Evolutionary conservation across 2,888 invertebrate genomes (phyloP).

Genomic region (Aphidius colemani): DNA sequence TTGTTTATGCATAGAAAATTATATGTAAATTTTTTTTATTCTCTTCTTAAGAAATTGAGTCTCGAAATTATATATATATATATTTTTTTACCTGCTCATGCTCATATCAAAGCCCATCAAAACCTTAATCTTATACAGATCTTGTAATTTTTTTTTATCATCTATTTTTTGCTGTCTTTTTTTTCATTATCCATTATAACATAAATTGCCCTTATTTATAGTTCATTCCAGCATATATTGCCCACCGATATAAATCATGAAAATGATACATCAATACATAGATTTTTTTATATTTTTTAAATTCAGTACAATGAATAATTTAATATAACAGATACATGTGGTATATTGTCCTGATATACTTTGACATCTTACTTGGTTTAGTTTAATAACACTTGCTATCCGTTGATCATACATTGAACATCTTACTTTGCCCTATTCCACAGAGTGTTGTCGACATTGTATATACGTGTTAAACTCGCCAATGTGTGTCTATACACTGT

Average conservation of each 20-base stretch:
- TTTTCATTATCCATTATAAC: not conserved
- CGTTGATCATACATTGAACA: slow-evolving; percentile 27
- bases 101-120: too few species aligned
- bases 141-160: too few species aligned
- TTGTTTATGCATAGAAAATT: too few species aligned
- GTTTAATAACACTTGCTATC: slow-evolving; percentile 29
- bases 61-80: too few species aligned
- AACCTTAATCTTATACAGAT: too few species aligned
- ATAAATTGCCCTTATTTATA: too few species aligned
- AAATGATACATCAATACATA: not conserved
- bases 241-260: not conserved
- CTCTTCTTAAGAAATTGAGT: too few species aligned
- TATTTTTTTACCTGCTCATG: too few species aligned
- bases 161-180: not conserved
- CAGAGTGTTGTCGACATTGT: slow-evolving; percentile 25
- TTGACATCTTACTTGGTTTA: slow-evolving; percentile 26
- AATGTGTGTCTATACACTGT: slow-evolving; percentile 14
- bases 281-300: not conserved
- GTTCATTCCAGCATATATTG: too few species aligned
- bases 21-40: too few species aligned
- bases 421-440: slow-evolving; percentile 8
- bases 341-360: slow-evolving; percentile 7
- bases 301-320: slow-evolving; percentile 7
- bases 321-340: slow-evolving; percentile 8
- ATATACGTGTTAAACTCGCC: slow-evolving; percentile 17